Evolutionary conservation across 2,113 vertebrate genomes (phyloP), one percentile per base, ranked within the genome.

Genomic region (Nothoprocta pentlandii): DNA sequence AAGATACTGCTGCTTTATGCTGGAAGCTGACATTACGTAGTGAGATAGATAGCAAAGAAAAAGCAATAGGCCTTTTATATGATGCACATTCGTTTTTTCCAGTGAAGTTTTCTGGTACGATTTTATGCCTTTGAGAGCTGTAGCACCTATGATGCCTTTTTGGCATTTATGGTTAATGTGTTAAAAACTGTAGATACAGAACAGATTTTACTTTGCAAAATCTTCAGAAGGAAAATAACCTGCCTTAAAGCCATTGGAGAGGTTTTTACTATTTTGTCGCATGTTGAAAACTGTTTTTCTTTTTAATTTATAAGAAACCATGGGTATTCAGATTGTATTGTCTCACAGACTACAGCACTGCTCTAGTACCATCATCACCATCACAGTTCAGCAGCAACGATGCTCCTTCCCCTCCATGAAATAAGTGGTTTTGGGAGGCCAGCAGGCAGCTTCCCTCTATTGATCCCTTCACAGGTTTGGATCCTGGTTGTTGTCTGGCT

Each of bases 1-100:
- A 95, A 92, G 89, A 84, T 94, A 80, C 62, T 79, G 80, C 82
- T 80, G 92, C 96, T 96, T 90, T 79, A 81, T 81, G 73, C 64
- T 77, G 51, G 47, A 82, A 19, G 41, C 61, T 93, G 67, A 80
- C 73, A 94, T 93, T 69, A 93, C 53, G 70, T 73, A 95, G 44
- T 41, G 80, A 71, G 81, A 87, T 79, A 28, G 56, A 92, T 95
- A 96, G 63, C 63, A 89, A 42, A 54, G 47, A 71, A 62, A 90
- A 90, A 87, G 30, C 26, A 51, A 51, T 69, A 51, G 80, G 90
- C 59, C 41, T 68, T 91, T 95, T 71, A 73, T 49, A 22, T 85
- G 87, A 87, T 77, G 70, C 17, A 32, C 36, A 92, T 36, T 87
- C 62, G 47, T 28, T 8, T 66, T 89, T 84, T 84, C 71, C 12